A percentile compares a stretch with the other conserved stretches of the same genome.
These are phyloP conservation scores for Carettochelys insculpta DNA, from an alignment of 2,113 vertebrate species.

Conservation along the genomic window DNA sequence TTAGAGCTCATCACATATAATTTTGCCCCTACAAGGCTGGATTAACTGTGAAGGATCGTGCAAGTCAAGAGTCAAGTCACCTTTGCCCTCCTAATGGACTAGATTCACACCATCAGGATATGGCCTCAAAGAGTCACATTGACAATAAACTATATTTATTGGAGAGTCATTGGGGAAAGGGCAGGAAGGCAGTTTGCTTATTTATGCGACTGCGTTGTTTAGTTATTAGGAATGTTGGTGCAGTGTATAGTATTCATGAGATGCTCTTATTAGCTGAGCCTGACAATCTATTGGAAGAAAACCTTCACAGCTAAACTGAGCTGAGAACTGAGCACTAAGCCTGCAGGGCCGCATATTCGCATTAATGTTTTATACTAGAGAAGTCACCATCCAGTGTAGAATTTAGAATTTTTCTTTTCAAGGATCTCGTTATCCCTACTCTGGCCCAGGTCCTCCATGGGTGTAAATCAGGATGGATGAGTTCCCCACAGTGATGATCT, in stretches of 20 bases:
- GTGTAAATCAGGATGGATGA: not conserved
- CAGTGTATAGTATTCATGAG: conserved; percentile 19
- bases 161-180: conserved; percentile 31
- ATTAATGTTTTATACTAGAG: not conserved
- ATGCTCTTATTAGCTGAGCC: conserved; percentile 31
- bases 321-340: not conserved
- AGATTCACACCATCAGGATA: conserved; percentile 74
- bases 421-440: not conserved
- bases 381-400: not conserved
- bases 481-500: not conserved
- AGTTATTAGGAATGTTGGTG: conserved; percentile 67
- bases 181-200: conserved; percentile 41
- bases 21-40: conserved; percentile 73
- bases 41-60: conserved; percentile 78
- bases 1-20: conserved; percentile 76
- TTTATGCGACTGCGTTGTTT: conserved; percentile 67
- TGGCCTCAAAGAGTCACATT: conserved; percentile 60
- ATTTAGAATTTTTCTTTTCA: not conserved
- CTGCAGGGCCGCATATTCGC: not conserved
- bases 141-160: conserved; percentile 78
- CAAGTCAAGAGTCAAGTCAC: conserved; percentile 78
- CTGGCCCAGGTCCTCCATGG: not conserved
- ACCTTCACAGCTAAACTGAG: not conserved
- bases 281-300: not conserved
- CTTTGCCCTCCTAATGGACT: conserved; percentile 81